Conservation (phyloP, 2,797 vertebrate species). For the Lophura swinhoii region DNA sequence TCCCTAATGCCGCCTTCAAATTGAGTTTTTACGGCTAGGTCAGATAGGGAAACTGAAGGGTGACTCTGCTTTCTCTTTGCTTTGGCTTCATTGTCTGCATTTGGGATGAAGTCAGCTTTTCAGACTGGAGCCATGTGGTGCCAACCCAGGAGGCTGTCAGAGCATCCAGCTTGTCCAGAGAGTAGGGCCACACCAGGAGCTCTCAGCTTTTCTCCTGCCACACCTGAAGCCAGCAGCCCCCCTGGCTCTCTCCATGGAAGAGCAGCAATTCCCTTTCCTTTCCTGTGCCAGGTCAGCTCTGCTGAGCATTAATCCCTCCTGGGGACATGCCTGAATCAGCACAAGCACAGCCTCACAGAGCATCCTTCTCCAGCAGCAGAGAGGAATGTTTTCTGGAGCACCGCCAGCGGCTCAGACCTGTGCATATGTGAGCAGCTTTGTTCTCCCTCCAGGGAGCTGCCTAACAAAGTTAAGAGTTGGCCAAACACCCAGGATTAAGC, state of each 20-base stretch:
- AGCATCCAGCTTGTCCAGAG: background rate
- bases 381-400: background rate
- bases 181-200: background rate
- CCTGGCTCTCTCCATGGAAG: background rate
- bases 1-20: slow-evolving; percentile 61
- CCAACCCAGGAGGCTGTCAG: background rate
- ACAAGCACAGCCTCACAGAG: background rate
- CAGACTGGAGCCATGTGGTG: background rate
- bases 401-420: slow-evolving; percentile 45
- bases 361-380: slow-evolving; percentile 7
- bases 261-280: background rate
- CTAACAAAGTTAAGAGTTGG: slow-evolving; percentile 37
- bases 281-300: background rate
- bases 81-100: fast-evolving
- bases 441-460: slow-evolving; percentile 46
- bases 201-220: background rate
- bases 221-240: background rate
- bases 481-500: slow-evolving; percentile 37
- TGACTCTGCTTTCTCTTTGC: background rate
- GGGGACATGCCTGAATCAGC: background rate
- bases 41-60: slow-evolving; percentile 29
- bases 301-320: background rate
- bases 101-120: background rate
- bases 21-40: slow-evolving; percentile 69
- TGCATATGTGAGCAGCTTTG: slow-evolving; percentile 24